These are phyloP conservation scores for Pantelozetes paolii DNA, from an alignment of 2,888 invertebrate species.

Conservation along the genomic window DNA sequence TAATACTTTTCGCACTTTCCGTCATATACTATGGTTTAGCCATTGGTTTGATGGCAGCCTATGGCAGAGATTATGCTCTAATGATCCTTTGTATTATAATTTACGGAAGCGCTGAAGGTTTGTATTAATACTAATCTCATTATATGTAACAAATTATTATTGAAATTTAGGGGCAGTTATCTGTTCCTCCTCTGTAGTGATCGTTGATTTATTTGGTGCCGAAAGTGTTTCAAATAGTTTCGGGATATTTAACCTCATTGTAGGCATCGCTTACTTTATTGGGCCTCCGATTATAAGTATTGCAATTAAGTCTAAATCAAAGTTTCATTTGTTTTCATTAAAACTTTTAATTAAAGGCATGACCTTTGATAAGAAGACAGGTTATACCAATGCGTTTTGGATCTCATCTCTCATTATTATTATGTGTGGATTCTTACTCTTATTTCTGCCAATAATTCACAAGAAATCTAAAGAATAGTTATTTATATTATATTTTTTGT, in stretches of 20 bases:
- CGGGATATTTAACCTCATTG: constrained; percentile 26
- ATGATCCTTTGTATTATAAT: neutral
- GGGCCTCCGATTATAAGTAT: constrained; percentile 38
- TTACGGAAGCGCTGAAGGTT: constrained; percentile 32
- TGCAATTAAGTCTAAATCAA: neutral
- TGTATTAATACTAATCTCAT: neutral
- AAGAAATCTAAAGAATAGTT: neutral
- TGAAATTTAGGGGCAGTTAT: constrained; percentile 22
- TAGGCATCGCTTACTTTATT: constrained; percentile 26
- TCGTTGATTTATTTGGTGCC: constrained; percentile 36
- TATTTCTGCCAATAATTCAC: constrained; percentile 4
- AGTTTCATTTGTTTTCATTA: neutral
- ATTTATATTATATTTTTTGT: too few relatives aligned
- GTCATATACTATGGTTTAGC: constrained; percentile 20
- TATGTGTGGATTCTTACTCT: neutral
- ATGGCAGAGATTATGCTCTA: neutral
- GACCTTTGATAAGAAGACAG: neutral
- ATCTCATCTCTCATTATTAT: neutral
- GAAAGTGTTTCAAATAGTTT: constrained; percentile 25
- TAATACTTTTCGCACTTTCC: neutral
- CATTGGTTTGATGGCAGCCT: constrained; percentile 21
- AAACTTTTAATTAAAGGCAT: neutral
- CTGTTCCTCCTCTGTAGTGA: constrained; percentile 23
- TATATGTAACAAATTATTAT: neutral
- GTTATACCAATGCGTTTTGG: neutral